phyloP scores from a whole-genome alignment of 2,113 vertebrate genomes.

The Hyla sarda region DNA sequence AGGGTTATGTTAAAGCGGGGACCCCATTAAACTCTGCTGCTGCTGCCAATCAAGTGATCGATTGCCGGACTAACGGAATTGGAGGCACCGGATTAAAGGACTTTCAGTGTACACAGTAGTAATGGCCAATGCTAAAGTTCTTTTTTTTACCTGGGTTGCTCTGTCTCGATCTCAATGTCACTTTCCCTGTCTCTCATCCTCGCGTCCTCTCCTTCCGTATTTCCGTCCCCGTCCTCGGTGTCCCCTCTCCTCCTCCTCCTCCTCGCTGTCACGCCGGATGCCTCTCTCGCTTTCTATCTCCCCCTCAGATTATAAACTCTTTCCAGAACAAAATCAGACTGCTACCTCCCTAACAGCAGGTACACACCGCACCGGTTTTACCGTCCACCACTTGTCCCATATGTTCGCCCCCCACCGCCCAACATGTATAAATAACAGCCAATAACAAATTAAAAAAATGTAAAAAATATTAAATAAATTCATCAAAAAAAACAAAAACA shows the following conservation, averaged over 20 bases:
- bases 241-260: slow-evolving; percentile 7
- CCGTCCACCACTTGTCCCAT: not conserved
- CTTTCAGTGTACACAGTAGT: too few relatives aligned
- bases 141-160: not conserved
- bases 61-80: not conserved
- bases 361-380: not conserved
- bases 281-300: not conserved
- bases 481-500: not conserved
- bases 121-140: too few relatives aligned
- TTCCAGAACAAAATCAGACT: not conserved
- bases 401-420: not conserved
- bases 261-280: slow-evolving; percentile 1
- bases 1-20: too few relatives aligned
- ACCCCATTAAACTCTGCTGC: not conserved
- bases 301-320: slow-evolving; percentile 32
- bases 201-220: not conserved
- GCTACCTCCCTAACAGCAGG: not conserved
- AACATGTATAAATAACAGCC: too few relatives aligned
- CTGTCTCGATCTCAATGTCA: slow-evolving; percentile 37
- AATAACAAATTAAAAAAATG: too few relatives aligned
- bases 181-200: slow-evolving; percentile 9
- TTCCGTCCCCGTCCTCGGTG: not conserved
- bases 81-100: not conserved
- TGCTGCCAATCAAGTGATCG: too few relatives aligned
- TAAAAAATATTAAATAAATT: not conserved